Base-by-base conservation (phyloP, 1,140 invertebrate genomes). In the Agraylea sexmaculata region DNA sequence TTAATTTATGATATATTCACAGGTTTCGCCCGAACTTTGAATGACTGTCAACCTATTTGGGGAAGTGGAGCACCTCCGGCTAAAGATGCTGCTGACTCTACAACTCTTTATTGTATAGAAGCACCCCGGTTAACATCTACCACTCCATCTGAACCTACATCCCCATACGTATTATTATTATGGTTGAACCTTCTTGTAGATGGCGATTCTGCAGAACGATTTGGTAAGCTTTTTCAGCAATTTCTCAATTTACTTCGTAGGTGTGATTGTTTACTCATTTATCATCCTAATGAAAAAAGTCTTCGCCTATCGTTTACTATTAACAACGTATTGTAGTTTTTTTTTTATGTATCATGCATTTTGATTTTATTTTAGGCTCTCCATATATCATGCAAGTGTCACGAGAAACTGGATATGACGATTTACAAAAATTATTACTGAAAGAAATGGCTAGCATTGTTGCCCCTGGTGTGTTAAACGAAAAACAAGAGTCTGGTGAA, bases 301-400 rank as follows among this genome's bases (percentile, higher is more conserved):
- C n/a, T n/a, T n/a, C n/a, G n/a, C n/a, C n/a, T n/a, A n/a, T n/a
- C n/a, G n/a, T n/a, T n/a, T n/a, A n/a, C n/a, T n/a, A n/a, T n/a
- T n/a, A n/a, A n/a, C n/a, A n/a, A n/a, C n/a, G n/a, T n/a, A n/a
- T n/a, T n/a, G n/a, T n/a, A n/a, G n/a, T n/a, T n/a, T n/a, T n/a
- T n/a, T n/a, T n/a, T n/a, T n/a, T n/a, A n/a, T n/a, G n/a, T n/a
- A n/a, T n/a, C n/a, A n/a, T n/a, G n/a, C n/a, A n/a, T n/a, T n/a
- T n/a, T n/a, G n/a, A n/a, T n/a, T 41, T 40, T 17, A 37, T 58
- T 59, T 17, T 49, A 76, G 83, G 84, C 36, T 85, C 84, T 41
- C 85, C 88, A 0, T 91, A 89, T 57, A 80, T 83, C 22, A 83
- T 88, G 74, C 83, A 90, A 64, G 78, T 92, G 17, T 80, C 80